A percentile compares a stretch with the other conserved stretches of the same genome.
Evolutionary conservation across 1,140 invertebrate genomes (phyloP).

Genomic region (Platorchestia sp.): DNA sequence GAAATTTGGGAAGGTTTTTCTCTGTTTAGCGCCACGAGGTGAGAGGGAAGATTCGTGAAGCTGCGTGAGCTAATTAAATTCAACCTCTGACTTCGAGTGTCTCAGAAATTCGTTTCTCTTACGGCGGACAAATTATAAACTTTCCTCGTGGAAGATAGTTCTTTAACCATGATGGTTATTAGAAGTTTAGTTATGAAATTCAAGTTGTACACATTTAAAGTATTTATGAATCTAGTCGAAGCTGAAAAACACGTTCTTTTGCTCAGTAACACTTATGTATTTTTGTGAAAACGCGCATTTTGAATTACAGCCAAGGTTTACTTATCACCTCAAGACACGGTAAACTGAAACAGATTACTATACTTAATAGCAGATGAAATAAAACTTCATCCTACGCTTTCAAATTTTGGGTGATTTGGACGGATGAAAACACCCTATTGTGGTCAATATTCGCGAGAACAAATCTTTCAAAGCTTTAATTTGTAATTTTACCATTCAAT

Average conservation of each 20-base stretch:
- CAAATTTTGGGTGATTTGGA: no score
- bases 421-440: no score
- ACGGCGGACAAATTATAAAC: neutral
- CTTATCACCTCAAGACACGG: no score
- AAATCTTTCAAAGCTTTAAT: no score
- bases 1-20: neutral
- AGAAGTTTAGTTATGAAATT: neutral
- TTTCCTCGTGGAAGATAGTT: neutral
- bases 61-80: neutral
- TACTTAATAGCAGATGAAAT: no score
- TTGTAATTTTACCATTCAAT: no score
- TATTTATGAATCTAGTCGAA: neutral
- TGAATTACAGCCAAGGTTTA: neutral
- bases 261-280: neutral
- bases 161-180: neutral
- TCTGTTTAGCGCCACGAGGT: neutral
- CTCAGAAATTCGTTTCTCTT: neutral
- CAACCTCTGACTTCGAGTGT: neutral
- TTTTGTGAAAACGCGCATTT: neutral
- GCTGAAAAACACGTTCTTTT: neutral
- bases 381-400: no score
- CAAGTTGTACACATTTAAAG: neutral
- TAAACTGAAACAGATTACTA: no score
- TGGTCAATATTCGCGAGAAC: no score
- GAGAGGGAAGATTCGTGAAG: neutral